Percentiles rank a stretch among this genome's conserved stretches.
Evolutionary conservation across 2,888 invertebrate genomes (phyloP).

Genomic region (Nephrocerus scutellatus): DNA sequence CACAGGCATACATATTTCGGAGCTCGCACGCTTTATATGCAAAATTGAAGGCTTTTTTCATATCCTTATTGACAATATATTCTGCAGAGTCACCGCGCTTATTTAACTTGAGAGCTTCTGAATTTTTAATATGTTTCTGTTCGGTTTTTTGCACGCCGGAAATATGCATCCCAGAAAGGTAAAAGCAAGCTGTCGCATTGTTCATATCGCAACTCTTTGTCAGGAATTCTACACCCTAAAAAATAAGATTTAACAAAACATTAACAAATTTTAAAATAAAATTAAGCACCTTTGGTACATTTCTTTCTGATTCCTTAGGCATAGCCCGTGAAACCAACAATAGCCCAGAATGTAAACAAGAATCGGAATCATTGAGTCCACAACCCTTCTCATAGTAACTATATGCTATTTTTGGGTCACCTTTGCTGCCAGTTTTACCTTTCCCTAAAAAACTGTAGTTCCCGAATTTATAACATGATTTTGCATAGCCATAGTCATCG

Average conservation of each 20-base stretch:
- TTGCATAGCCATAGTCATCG: conserved; percentile 71
- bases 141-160: conserved; percentile 60
- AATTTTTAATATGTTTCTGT: background rate
- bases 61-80: conserved; percentile 57
- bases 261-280: conserved; percentile 2
- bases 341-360: conserved; percentile 71
- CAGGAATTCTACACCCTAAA: conserved; percentile 54
- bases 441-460: conserved; percentile 64
- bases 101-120: background rate
- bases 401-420: conserved; percentile 57
- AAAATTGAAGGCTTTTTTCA: conserved; percentile 70
- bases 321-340: conserved; percentile 57
- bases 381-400: conserved; percentile 75
- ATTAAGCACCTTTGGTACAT: conserved; percentile 58
- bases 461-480: conserved; percentile 84
- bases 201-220: conserved; percentile 56
- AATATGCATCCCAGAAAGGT: conserved; percentile 72
- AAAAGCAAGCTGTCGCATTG: conserved; percentile 69
- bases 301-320: conserved; percentile 50
- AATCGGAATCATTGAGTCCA: conserved; percentile 58
- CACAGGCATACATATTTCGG: conserved; percentile 81
- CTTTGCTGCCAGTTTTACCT: conserved; percentile 51
- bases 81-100: conserved; percentile 34
- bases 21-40: conserved; percentile 75
- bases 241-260: no score